A percentile compares a stretch with the other conserved stretches of the same genome.
Evolutionary conservation across 2,797 vertebrate species (phyloP).

Genomic region (Cuniculus paca): DNA sequence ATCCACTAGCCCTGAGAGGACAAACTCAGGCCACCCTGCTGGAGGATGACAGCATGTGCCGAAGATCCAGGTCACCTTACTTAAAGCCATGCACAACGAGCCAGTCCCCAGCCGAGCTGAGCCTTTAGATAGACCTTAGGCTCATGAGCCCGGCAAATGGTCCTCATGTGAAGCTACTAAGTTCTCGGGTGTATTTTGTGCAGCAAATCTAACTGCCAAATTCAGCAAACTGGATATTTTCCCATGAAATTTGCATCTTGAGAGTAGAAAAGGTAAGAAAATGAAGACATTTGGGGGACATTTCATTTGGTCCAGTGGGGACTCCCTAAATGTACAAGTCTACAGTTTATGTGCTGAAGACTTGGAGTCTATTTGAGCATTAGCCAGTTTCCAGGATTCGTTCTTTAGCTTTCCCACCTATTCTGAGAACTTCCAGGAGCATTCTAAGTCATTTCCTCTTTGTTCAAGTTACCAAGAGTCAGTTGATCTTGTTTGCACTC

Average conservation of each 20-base stretch:
- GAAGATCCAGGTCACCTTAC: too few relatives aligned
- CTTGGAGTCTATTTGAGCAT: neutral
- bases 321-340: neutral
- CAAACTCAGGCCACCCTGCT: too few relatives aligned
- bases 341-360: neutral
- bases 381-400: neutral
- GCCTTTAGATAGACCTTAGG: neutral
- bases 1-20: neutral
- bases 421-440: neutral
- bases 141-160: neutral
- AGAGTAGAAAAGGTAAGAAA: neutral
- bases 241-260: neutral
- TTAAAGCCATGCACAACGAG: too few relatives aligned
- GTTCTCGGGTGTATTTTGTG: neutral
- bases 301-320: neutral
- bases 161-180: neutral
- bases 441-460: neutral
- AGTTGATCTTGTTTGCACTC: neutral
- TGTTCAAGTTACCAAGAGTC: neutral
- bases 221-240: neutral
- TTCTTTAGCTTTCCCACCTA: neutral
- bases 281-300: neutral
- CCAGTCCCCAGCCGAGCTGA: neutral
- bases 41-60: fast-evolving
- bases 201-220: neutral